Evolutionary conservation across 2,888 invertebrate species (phyloP).

Genomic region (Rotaria magnacalcarata): DNA sequence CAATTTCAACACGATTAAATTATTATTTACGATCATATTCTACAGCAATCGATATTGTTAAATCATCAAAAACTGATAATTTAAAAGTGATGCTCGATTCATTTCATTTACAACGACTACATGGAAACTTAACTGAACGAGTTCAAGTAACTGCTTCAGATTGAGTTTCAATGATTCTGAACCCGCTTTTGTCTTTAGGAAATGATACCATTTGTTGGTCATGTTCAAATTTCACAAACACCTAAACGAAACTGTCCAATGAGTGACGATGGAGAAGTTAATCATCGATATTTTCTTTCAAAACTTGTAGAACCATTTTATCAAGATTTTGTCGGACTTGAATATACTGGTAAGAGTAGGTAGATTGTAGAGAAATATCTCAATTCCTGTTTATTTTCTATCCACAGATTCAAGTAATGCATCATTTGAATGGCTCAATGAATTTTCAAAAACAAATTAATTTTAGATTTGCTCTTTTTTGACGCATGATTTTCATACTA

Average conservation of each 20-base stretch:
- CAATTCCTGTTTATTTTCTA: neutral
- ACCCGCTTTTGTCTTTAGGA: neutral
- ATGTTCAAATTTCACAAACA: constrained; percentile 35
- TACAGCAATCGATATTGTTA: neutral
- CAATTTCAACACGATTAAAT: neutral
- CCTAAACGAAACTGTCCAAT: constrained; percentile 9
- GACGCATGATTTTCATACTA: too few relatives aligned
- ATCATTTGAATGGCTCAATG: constrained; percentile 5
- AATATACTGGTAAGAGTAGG: neutral
- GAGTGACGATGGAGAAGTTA: constrained; percentile 22
- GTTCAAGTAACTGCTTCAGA: neutral
- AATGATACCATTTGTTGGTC: constrained; percentile 10
- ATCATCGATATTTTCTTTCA: constrained; percentile 16
- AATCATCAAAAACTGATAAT: neutral
- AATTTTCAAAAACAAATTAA: neutral
- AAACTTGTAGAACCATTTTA: constrained; percentile 1
- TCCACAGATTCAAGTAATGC: neutral
- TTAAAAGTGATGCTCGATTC: constrained; percentile 25
- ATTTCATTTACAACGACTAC: constrained; percentile 27
- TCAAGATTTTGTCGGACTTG: constrained; percentile 17
- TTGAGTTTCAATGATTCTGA: neutral
- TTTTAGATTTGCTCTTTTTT: neutral
- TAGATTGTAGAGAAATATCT: rapidly evolving
- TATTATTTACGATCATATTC: constrained; percentile 28
- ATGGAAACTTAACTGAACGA: constrained; percentile 30